Conservation (phyloP, 2,113 vertebrate genomes). For the Antechinus flavipes region DNA sequence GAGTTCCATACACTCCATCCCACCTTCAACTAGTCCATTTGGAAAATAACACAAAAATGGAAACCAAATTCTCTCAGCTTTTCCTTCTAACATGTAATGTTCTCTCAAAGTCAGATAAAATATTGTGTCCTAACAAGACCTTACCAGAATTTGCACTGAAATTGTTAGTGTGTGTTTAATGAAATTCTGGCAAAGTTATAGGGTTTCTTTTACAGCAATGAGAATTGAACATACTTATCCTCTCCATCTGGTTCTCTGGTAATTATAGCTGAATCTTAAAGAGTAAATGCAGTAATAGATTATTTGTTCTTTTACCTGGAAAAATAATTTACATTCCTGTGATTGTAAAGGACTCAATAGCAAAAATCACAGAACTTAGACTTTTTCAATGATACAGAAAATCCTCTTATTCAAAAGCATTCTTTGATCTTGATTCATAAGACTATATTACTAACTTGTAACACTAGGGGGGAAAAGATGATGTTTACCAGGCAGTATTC, state of each 20-base stretch:
- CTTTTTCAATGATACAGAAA: background rate
- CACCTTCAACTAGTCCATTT: background rate
- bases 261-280: background rate
- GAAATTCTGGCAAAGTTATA: background rate
- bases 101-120: background rate
- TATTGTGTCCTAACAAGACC: background rate
- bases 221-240: background rate
- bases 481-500: background rate
- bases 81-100: constrained; percentile 17
- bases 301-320: background rate
- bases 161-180: background rate
- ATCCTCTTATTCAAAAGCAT: background rate
- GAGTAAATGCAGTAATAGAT: background rate
- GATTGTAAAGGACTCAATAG: background rate
- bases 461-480: background rate
- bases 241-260: background rate
- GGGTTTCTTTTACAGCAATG: background rate
- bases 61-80: constrained; percentile 1
- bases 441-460: background rate
- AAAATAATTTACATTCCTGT: background rate
- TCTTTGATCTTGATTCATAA: background rate
- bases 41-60: background rate
- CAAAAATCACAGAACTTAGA: background rate
- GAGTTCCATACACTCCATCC: background rate
- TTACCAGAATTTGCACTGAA: background rate